A percentile compares a stretch with the other conserved stretches of the same genome.
phyloP scores from a whole-genome alignment of 2,888 invertebrate genomes.

The Pandemis cinnamomeana region DNA sequence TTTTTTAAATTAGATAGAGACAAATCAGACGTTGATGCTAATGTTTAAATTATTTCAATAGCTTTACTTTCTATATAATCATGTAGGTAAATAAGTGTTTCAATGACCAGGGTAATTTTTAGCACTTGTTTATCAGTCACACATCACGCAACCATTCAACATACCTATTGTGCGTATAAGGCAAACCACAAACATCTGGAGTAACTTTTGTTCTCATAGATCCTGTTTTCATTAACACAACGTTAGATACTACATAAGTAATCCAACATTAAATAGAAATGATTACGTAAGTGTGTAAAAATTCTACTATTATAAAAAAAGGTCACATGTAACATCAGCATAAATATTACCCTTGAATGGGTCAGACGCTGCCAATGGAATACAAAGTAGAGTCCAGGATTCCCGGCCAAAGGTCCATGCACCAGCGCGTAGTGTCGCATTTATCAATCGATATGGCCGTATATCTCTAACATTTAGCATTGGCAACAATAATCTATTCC shows the following conservation, averaged over 20 bases:
- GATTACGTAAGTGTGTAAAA: not conserved
- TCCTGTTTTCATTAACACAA: no score
- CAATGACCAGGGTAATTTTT: no score
- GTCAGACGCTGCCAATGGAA: constrained; percentile 46
- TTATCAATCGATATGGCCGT: constrained; percentile 54
- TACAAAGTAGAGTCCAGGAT: constrained; percentile 57
- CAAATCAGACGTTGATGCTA: not conserved
- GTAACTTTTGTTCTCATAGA: no score
- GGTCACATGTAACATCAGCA: not conserved
- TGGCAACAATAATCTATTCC: constrained; percentile 60
- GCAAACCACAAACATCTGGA: no score
- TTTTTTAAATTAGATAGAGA: not conserved
- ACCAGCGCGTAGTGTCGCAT: constrained; percentile 58
- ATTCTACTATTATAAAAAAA: not conserved
- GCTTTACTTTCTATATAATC: no score
- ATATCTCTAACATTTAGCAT: constrained; percentile 46
- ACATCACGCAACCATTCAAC: no score
- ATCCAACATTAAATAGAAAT: no score
- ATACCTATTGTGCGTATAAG: no score
- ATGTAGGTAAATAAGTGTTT: no score
- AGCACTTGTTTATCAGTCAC: no score
- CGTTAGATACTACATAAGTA: no score
- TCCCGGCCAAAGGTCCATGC: constrained; percentile 60
- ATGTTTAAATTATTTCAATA: no score
- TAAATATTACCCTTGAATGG: constrained; percentile 5